These are phyloP conservation scores for Ophion costatus DNA, from an alignment of 2,888 invertebrate genomes.

Conservation along the genomic window DNA sequence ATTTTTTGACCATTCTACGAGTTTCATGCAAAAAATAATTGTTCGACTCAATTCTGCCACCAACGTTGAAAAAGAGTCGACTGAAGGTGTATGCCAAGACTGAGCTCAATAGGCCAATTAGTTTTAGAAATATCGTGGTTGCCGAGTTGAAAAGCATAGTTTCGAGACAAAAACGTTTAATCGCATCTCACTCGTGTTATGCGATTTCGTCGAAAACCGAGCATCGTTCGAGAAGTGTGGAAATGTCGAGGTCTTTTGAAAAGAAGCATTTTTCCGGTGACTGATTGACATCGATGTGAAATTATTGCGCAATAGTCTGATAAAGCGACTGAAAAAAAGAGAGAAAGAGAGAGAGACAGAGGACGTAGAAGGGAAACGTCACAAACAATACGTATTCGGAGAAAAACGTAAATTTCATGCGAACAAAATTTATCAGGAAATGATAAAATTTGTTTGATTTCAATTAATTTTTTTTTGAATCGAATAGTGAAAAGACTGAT, in stretches of 20 bases:
- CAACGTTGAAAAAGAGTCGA: no score
- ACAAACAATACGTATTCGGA: neutral
- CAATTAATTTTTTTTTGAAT: neutral
- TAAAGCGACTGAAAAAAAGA: neutral
- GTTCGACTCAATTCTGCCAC: no score
- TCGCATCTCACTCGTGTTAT: neutral
- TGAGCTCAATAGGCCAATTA: no score
- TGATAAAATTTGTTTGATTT: neutral
- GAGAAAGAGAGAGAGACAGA: neutral
- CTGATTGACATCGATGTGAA: neutral
- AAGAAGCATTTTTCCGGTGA: neutral
- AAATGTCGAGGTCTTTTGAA: neutral
- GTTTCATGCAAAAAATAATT: no score
- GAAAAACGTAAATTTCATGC: neutral
- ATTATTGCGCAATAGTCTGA: neutral
- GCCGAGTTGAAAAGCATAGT: no score
- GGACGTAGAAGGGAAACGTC: no score
- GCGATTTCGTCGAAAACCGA: neutral
- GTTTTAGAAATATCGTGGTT: no score
- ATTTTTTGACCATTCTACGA: no score
- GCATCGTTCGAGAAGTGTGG: neutral
- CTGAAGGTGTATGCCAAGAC: no score
- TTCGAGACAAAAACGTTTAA: no score
- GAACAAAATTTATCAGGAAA: neutral
- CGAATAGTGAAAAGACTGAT: neutral